A percentile compares a stretch with the other conserved stretches of the same genome.
phyloP scores from a whole-genome alignment of 2,797 vertebrate species.

The Chaenodraco wilsoni region DNA sequence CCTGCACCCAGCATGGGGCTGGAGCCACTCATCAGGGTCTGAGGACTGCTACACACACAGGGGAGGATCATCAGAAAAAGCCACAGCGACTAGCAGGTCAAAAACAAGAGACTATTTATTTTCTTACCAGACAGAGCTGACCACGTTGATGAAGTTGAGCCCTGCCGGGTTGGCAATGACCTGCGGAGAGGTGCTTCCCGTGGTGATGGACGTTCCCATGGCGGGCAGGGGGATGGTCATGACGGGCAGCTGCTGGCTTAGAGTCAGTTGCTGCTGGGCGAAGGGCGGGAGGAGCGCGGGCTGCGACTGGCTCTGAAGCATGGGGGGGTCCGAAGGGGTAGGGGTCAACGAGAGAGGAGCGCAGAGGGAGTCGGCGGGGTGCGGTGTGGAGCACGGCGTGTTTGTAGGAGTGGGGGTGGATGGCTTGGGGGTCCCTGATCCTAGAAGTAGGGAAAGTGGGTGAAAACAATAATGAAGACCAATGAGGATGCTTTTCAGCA shows the following conservation, averaged over 20 bases:
- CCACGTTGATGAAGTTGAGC: constrained; percentile 97
- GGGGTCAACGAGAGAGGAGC: constrained; percentile 88
- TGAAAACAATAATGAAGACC: background rate
- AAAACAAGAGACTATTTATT: background rate
- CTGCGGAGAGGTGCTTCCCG: constrained; percentile 91
- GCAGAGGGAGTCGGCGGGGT: constrained; percentile 89
- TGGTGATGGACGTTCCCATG: constrained; percentile 87
- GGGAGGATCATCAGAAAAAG: constrained; percentile 9
- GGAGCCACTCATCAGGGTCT: constrained; percentile 94
- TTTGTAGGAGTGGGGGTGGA: constrained; percentile 96
- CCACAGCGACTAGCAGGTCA: background rate
- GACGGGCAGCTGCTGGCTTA: constrained; percentile 93
- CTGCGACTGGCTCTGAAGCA: constrained; percentile 84
- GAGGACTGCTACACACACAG: constrained; percentile 88
- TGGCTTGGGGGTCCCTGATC: constrained; percentile 98
- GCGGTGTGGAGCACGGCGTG: constrained; percentile 95
- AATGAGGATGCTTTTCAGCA: background rate
- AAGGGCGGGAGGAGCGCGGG: constrained; percentile 91
- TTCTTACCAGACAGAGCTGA: constrained; percentile 93
- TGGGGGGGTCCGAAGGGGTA: constrained; percentile 88
- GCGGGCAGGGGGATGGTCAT: constrained; percentile 93
- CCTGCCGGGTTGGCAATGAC: constrained; percentile 94
- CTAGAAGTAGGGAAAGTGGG: constrained; percentile 78
- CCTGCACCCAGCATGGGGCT: constrained; percentile 92
- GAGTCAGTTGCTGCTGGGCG: constrained; percentile 94